Percentiles rank a stretch among this genome's conserved stretches.
phyloP scores from a whole-genome alignment of 2,113 vertebrate species.

The Tragelaphus scriptus region DNA sequence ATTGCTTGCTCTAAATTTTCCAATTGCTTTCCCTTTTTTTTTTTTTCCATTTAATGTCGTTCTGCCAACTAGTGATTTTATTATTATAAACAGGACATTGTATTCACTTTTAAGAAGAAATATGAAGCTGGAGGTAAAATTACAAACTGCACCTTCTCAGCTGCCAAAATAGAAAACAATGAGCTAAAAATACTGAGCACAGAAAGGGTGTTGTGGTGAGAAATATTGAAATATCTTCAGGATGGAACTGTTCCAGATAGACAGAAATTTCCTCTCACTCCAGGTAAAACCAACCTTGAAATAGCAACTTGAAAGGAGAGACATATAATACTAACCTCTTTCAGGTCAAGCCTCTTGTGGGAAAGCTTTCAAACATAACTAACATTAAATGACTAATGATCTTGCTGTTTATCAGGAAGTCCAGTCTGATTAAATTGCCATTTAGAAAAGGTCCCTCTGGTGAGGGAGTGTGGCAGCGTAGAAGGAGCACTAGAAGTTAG shows the following conservation, averaged over 20 bases:
- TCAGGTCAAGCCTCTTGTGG: slow-evolving; percentile 51
- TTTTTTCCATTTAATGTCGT: slow-evolving; percentile 80
- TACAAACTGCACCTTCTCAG: slow-evolving; percentile 82
- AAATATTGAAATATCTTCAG: slow-evolving; percentile 72
- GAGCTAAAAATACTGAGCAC: slow-evolving; percentile 84
- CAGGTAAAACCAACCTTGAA: slow-evolving; percentile 71
- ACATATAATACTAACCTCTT: slow-evolving; percentile 41
- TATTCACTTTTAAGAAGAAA: slow-evolving; percentile 88
- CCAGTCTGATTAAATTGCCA: slow-evolving; percentile 56
- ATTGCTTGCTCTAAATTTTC: slow-evolving; percentile 88
- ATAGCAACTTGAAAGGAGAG: slow-evolving; percentile 51
- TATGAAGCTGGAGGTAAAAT: slow-evolving; percentile 86
- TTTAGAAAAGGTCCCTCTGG: slow-evolving; percentile 28
- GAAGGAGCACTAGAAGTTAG: background rate
- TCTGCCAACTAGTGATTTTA: slow-evolving; percentile 87
- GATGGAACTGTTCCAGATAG: slow-evolving; percentile 65
- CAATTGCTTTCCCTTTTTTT: slow-evolving; percentile 79
- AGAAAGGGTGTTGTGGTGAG: slow-evolving; percentile 76
- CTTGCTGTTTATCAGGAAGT: slow-evolving; percentile 53
- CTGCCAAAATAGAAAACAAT: slow-evolving; percentile 87
- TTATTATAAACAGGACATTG: slow-evolving; percentile 89
- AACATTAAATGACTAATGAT: slow-evolving; percentile 52
- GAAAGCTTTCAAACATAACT: slow-evolving; percentile 55
- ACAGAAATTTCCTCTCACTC: slow-evolving; percentile 63
- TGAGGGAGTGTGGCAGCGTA: background rate